Percentiles rank a stretch among this genome's conserved stretches.
Conservation (phyloP, 2,113 vertebrate genomes). For the Campylomormyrus numenius region DNA sequence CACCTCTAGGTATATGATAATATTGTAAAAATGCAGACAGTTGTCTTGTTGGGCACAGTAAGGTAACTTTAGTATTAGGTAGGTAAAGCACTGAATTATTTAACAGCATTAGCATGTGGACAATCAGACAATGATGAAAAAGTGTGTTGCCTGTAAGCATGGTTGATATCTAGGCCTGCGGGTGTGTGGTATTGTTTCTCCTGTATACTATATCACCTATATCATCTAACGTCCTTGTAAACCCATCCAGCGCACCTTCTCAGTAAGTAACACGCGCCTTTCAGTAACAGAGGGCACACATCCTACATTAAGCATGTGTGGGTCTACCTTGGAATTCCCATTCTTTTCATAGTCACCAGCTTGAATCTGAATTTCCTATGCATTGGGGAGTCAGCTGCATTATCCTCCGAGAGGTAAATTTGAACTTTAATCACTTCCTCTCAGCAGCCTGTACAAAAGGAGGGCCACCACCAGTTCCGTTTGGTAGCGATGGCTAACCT, state of each 20-base stretch:
- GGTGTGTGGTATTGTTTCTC: conserved; percentile 3
- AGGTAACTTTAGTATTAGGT: conserved; percentile 6
- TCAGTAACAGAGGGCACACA: not conserved
- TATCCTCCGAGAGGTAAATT: not conserved
- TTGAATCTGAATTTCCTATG: not conserved
- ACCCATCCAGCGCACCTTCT: not conserved
- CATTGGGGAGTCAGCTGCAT: not conserved
- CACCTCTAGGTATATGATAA: not conserved
- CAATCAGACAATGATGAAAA: not conserved
- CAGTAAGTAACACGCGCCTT: not conserved
- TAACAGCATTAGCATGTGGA: not conserved
- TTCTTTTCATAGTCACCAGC: not conserved
- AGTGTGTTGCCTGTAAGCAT: not conserved
- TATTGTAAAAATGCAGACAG: not conserved
- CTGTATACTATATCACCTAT: conserved; percentile 6
- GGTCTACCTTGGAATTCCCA: not conserved
- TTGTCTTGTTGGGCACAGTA: not conserved
- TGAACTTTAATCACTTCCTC: not conserved
- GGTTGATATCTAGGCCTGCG: not conserved
- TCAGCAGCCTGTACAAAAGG: not conserved
- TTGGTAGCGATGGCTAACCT: not conserved
- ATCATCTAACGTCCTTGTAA: not conserved
- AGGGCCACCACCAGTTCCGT: not conserved
- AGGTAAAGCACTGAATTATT: not conserved
- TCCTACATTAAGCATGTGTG: not conserved